These are phyloP conservation scores for Watsonalla binaria DNA, from an alignment of 2,888 invertebrate species.

Conservation along the genomic window DNA sequence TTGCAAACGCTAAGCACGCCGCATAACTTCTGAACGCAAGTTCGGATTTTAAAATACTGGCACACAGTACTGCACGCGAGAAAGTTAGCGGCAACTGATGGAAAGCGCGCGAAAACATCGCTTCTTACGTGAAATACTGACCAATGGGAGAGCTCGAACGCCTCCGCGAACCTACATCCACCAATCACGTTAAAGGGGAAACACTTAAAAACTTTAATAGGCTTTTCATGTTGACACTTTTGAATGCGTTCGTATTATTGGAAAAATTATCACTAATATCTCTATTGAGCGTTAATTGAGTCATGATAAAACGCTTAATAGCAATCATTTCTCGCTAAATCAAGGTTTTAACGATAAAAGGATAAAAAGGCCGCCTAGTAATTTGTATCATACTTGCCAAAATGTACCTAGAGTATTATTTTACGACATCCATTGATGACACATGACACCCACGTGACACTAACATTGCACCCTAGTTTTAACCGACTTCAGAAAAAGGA, in stretches of 20 bases:
- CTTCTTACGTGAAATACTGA: slow-evolving; percentile 53
- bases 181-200: slow-evolving; percentile 60
- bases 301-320: slow-evolving; percentile 1
- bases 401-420: neutral
- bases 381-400: neutral
- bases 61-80: slow-evolving; percentile 42
- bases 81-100: slow-evolving; percentile 61
- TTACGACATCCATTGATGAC: too few relatives aligned
- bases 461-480: too few relatives aligned
- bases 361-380: neutral
- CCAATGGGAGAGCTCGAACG: slow-evolving; percentile 57
- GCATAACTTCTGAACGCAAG: slow-evolving; percentile 50
- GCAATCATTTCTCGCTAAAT: slow-evolving; percentile 1
- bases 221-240: slow-evolving; percentile 63
- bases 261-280: slow-evolving; percentile 31
- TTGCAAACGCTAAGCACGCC: slow-evolving; percentile 32
- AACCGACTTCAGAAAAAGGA: too few relatives aligned
- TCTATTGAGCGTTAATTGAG: slow-evolving; percentile 9
- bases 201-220: slow-evolving; percentile 71
- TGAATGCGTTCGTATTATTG: slow-evolving; percentile 37
- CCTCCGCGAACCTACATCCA: slow-evolving; percentile 43
- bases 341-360: slow-evolving; percentile 1
- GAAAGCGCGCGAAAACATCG: slow-evolving; percentile 65
- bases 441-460: too few relatives aligned
- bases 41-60: slow-evolving; percentile 21